Conservation (phyloP, 2,888 invertebrate species). For the Hylaea fasciaria region DNA sequence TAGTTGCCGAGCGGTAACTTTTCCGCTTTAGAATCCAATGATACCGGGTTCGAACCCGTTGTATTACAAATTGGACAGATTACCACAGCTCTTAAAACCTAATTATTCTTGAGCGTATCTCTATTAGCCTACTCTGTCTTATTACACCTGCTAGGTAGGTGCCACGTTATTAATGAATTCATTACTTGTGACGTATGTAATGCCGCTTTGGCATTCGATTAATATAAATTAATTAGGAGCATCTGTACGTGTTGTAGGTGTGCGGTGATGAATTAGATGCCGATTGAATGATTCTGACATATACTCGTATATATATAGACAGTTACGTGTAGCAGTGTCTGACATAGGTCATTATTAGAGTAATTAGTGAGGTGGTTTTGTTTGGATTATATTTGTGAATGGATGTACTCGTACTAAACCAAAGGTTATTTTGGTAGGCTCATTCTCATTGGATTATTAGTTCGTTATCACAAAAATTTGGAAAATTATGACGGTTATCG, state of each 20-base stretch:
- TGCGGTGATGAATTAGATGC: conserved; percentile 40
- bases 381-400: no score
- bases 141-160: conserved; percentile 15
- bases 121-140: neutral
- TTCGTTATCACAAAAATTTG: no score
- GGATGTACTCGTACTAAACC: no score
- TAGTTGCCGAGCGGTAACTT: no score
- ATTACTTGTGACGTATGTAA: conserved; percentile 58
- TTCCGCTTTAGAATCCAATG: no score
- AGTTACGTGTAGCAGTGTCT: neutral
- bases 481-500: no score
- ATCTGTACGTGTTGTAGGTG: conserved; percentile 32
- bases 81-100: no score
- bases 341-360: neutral
- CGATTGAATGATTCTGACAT: conserved; percentile 40
- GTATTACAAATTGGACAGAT: no score
- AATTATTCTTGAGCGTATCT: neutral
- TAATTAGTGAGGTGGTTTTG: neutral
- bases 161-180: conserved; percentile 62
- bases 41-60: no score
- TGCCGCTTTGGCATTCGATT: conserved; percentile 53
- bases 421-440: no score
- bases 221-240: conserved; percentile 55
- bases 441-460: no score
- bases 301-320: neutral